These are phyloP conservation scores for Caretta caretta DNA, from an alignment of 2,113 vertebrate species.

Conservation along the genomic window DNA sequence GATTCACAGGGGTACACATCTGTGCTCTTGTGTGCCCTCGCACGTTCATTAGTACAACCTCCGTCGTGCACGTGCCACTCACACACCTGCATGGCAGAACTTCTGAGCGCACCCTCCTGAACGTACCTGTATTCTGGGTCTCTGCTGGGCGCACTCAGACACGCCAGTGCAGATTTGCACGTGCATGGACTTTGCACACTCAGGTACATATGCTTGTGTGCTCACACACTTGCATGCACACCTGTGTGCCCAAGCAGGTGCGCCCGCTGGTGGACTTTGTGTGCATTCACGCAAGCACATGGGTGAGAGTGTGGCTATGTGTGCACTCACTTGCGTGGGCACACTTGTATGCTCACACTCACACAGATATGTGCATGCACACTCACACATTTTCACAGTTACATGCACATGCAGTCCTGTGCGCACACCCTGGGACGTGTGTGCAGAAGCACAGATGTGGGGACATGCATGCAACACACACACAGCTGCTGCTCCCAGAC, in stretches of 20 bases:
- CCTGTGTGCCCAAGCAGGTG: background rate
- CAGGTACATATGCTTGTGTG: background rate
- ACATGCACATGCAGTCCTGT: background rate
- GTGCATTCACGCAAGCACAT: background rate
- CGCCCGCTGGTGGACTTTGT: background rate
- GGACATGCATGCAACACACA: background rate
- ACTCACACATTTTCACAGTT: background rate
- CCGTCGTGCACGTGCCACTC: background rate
- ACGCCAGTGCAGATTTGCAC: background rate
- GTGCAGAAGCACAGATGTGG: background rate
- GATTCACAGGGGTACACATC: background rate
- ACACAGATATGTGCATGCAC: too few relatives aligned
- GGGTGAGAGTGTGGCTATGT: background rate
- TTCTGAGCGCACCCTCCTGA: background rate
- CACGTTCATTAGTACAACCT: background rate
- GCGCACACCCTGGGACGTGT: background rate
- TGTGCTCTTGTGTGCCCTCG: background rate
- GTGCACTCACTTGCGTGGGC: background rate
- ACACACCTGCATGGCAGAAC: background rate
- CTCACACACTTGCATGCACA: background rate
- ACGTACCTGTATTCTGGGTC: background rate
- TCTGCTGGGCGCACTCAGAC: background rate
- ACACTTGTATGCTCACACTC: background rate
- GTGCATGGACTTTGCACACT: background rate
- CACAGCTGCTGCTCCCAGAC: background rate